Evolutionary conservation across 2,888 invertebrate species (phyloP).

Genomic region (Odontocerum albicorne): DNA sequence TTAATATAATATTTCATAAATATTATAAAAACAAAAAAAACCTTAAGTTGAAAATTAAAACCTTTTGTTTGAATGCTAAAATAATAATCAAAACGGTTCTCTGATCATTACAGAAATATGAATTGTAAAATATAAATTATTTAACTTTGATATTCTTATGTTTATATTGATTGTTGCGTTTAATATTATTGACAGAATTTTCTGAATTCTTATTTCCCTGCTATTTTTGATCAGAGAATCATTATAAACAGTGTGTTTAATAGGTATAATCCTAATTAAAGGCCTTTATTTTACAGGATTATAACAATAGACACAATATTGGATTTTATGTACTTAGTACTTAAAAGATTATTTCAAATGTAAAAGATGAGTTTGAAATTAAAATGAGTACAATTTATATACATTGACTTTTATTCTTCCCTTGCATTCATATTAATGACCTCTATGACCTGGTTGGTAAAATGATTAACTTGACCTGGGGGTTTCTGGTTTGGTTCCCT

Average conservation of each 20-base stretch:
- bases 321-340: constrained; percentile 7
- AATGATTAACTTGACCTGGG: no score
- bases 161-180: no score
- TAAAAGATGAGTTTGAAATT: constrained; percentile 18
- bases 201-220: no score
- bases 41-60: not conserved
- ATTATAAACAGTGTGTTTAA: no score
- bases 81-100: not conserved
- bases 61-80: not conserved
- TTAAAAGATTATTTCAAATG: constrained; percentile 17
- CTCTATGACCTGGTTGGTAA: no score
- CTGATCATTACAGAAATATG: not conserved
- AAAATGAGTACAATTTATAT: constrained; percentile 23
- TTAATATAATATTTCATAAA: no score
- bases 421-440: no score
- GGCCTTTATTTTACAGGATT: constrained; percentile 1
- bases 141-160: no score
- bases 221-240: no score
- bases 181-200: no score
- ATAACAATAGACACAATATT: not conserved
- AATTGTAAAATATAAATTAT: not conserved
- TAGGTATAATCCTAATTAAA: no score
- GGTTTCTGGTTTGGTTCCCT: no score
- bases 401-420: not conserved
- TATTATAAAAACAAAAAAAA: not conserved